These are phyloP conservation scores for Helicoverpa assulta DNA, from an alignment of 2,888 invertebrate genomes.

Conservation along the genomic window DNA sequence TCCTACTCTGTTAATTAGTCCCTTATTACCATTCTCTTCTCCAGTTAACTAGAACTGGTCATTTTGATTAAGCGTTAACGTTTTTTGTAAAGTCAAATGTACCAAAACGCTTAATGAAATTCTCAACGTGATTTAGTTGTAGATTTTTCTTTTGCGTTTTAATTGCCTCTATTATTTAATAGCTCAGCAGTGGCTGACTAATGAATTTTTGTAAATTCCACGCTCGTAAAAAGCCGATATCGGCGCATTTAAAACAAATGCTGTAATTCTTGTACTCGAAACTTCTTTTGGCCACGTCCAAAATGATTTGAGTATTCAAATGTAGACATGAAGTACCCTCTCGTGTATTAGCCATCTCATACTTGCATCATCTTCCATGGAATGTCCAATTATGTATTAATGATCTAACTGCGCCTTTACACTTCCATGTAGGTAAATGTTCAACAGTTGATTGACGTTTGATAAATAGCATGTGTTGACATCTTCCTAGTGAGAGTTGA, in stretches of 20 bases:
- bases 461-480: conserved; percentile 82
- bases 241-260: conserved; percentile 4
- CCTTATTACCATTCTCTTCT: background rate
- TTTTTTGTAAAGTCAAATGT: conserved; percentile 1
- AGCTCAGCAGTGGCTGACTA: background rate
- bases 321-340: conserved; percentile 52
- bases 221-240: background rate
- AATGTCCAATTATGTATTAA: conserved; percentile 43
- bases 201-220: background rate
- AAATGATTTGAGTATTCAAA: conserved; percentile 58
- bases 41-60: background rate
- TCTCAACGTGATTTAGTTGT: background rate
- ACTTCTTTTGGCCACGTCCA: conserved; percentile 10
- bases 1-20: background rate
- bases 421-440: conserved; percentile 65
- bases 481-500: conserved; percentile 76
- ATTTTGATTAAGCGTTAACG: conserved; percentile 11
- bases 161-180: background rate
- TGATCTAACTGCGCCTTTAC: conserved; percentile 60
- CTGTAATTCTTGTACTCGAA: conserved; percentile 10
- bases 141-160: background rate
- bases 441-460: conserved; percentile 76
- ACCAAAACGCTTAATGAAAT: background rate
- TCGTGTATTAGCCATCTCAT: conserved; percentile 28
- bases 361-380: conserved; percentile 47